Base-by-base conservation (phyloP, 2,113 vertebrate genomes). In the Clarias macrocephalus region DNA sequence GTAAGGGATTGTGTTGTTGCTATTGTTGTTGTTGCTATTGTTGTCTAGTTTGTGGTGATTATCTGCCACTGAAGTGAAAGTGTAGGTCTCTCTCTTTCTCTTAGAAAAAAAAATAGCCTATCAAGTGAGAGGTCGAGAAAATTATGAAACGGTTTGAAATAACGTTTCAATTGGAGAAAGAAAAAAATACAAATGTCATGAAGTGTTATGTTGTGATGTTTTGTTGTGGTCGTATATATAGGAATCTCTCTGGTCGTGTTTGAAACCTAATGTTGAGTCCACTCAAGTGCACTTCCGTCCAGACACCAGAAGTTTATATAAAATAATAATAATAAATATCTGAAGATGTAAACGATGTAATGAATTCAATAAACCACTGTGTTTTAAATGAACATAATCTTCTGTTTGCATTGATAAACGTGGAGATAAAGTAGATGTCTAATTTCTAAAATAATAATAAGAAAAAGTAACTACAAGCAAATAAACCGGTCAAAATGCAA, bases 331-430 rank as follows among this genome's bases (percentile, higher is more conserved):
- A 95, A 96, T 96, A 97, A 84, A 59, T 75, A 84, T 84, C 96
- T 96, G 96, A 94, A 96, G 96, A 95, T 98, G 96, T 97, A 97
- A 97, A 96, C 95, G 90, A 94, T 98, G 96, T 98, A 95, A 96
- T 96, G 96, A 91, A 96, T 95, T 96, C 93, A 97, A 99, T 99
- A 99, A 98, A 98, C 95, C 96, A 96, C 96, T 96, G 96, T 95
- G 88, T 95, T 95, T 94, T 91, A 92, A 81, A 89, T 80, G 79
- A 89, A 28, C 62, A 65, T 66, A 82, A 83, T 85, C 80, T 83
- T 87, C 84, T 89, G 89, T 60, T 90, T 91, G 86, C 85, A 86
- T 75, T 88, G 84, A 80, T 72, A 82, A 86, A 80, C 66, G 85
- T 21, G 11, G 16, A 25, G 60, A 52, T 28, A 18, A 54, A 66